phyloP scores from a whole-genome alignment of 2,113 vertebrate species.

The Salvator merianae region DNA sequence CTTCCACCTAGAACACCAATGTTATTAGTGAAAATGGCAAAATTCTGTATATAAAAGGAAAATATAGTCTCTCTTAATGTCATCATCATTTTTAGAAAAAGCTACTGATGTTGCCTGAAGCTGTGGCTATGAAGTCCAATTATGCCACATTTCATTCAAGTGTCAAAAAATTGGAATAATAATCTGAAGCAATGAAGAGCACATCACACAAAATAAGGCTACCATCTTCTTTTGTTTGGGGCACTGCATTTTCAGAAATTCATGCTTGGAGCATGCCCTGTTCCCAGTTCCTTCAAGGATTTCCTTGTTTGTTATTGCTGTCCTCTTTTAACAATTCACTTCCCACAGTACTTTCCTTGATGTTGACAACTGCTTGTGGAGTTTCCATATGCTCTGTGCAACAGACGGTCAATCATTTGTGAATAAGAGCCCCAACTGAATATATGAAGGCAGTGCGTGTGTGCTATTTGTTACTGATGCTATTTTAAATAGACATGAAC shows the following conservation, averaged over 20 bases:
- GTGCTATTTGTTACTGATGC: conserved; percentile 45
- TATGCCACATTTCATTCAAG: conserved; percentile 74
- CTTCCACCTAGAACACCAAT: conserved; percentile 50
- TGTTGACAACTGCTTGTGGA: conserved; percentile 68
- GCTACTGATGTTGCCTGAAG: conserved; percentile 71
- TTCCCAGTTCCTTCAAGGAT: conserved; percentile 68
- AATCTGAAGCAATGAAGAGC: conserved; percentile 57
- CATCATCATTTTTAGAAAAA: conserved; percentile 74
- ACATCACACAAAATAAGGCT: conserved; percentile 50
- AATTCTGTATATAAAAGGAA: conserved; percentile 68
- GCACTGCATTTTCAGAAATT: conserved; percentile 66
- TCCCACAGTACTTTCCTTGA: conserved; percentile 53
- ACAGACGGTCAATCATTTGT: conserved; percentile 68
- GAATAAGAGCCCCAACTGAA: conserved; percentile 65
- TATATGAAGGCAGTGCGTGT: conserved; percentile 47
- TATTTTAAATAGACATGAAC: conserved; percentile 57
- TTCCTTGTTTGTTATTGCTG: conserved; percentile 60
- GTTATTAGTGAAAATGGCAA: conserved; percentile 51
- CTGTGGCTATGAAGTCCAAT: conserved; percentile 68
- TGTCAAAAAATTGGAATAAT: conserved; percentile 75
- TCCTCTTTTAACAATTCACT: conserved; percentile 55
- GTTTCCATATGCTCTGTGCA: conserved; percentile 65
- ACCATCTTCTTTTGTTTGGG: conserved; percentile 70
- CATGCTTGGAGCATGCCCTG: conserved; percentile 59
- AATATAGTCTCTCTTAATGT: conserved; percentile 64